Conservation (phyloP, 2,888 invertebrate genomes). For the Sinhomidia bicolor region DNA sequence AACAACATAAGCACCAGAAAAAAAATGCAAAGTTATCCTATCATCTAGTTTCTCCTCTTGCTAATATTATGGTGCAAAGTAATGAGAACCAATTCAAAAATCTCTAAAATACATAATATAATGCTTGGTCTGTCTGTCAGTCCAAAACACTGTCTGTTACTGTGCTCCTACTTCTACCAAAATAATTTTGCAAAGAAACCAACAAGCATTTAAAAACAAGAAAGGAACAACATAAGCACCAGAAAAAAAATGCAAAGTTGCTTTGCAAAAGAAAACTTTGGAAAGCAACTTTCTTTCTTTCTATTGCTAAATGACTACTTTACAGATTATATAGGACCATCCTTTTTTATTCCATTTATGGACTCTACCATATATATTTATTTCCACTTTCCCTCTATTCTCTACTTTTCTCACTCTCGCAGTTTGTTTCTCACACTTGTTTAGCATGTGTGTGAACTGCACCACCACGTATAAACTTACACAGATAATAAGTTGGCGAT, state of each 20-base stretch:
- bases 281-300: background rate
- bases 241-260: background rate
- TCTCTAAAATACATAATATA: no score
- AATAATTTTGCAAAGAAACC: no score
- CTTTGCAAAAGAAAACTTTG: background rate
- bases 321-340: background rate
- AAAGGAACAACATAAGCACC: no score
- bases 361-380: background rate
- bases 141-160: no score
- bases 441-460: slow-evolving; percentile 26
- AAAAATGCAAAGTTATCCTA: background rate
- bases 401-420: background rate
- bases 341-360: background rate
- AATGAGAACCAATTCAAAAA: background rate
- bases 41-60: background rate
- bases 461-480: background rate
- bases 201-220: no score
- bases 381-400: slow-evolving; percentile 5
- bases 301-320: background rate
- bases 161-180: no score
- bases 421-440: slow-evolving; percentile 40
- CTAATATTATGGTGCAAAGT: background rate
- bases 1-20: no score
- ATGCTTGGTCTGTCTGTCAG: background rate
- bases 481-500: background rate